These are phyloP conservation scores for Leptothorax acervorum DNA, from an alignment of 2,888 invertebrate genomes.

Conservation along the genomic window DNA sequence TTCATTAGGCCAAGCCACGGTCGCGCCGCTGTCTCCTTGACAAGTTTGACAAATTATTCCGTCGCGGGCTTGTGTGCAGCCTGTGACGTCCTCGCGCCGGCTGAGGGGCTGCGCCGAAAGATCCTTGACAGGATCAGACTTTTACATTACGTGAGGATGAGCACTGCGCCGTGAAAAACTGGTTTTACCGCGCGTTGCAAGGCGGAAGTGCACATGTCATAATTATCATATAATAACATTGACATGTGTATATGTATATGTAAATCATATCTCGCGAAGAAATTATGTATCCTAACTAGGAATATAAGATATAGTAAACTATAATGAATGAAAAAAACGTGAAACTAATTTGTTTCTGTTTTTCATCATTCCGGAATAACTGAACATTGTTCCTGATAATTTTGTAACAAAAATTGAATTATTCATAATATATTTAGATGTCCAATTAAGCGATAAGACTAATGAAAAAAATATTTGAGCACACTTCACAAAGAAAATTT, in stretches of 20 bases:
- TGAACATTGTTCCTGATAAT: not conserved
- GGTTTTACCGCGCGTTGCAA: not conserved
- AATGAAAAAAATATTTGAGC: not conserved
- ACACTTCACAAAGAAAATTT: not conserved
- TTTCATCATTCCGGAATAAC: not conserved
- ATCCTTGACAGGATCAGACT: slow-evolving; percentile 56
- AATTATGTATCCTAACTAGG: not conserved
- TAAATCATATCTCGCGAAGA: not conserved
- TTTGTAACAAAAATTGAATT: not conserved
- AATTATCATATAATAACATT: slow-evolving; percentile 23
- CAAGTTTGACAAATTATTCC: slow-evolving; percentile 84
- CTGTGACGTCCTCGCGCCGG: slow-evolving; percentile 50
- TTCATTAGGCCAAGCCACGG: slow-evolving; percentile 81
- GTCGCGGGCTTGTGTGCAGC: slow-evolving; percentile 51
- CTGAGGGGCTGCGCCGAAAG: slow-evolving; percentile 60
- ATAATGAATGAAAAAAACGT: not conserved
- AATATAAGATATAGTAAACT: not conserved
- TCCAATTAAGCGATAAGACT: not conserved
- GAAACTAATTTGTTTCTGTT: not conserved
- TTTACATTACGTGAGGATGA: slow-evolving; percentile 48
- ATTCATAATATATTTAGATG: not conserved
- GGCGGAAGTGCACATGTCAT: slow-evolving; percentile 11
- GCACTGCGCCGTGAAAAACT: not conserved
- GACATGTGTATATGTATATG: not conserved
- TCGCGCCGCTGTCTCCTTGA: slow-evolving; percentile 79